Percentiles rank a stretch among this genome's conserved stretches.
Conservation (phyloP, 2,113 vertebrate species). For the Perognathus longimembris region DNA sequence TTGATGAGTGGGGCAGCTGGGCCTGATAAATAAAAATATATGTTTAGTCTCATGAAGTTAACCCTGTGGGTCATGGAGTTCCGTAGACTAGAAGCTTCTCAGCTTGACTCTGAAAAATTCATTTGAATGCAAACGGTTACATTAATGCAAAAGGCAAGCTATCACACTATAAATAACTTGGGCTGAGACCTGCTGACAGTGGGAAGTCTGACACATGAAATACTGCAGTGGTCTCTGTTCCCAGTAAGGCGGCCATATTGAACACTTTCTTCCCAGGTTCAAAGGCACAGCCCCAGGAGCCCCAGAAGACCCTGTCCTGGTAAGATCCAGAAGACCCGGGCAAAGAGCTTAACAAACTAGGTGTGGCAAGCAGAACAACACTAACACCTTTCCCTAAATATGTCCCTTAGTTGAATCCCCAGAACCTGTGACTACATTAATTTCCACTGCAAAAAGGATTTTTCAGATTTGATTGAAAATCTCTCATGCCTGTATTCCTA, state of each 20-base stretch:
- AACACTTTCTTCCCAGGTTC: not conserved
- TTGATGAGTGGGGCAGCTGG: not conserved
- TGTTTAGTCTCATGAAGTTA: not conserved
- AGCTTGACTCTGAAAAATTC: not conserved
- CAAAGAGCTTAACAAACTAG: not conserved
- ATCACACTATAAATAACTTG: conserved; percentile 52
- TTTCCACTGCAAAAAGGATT: not conserved
- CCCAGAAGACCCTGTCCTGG: not conserved
- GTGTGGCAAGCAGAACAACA: too few species aligned
- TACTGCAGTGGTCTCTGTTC: not conserved
- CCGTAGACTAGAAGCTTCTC: not conserved
- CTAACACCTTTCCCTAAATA: not conserved
- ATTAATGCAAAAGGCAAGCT: conserved; percentile 46
- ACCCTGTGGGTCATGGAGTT: not conserved
- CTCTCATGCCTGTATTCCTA: too few species aligned
- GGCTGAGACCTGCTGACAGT: conserved; percentile 29
- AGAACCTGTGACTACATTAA: not conserved
- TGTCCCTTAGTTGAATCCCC: too few species aligned
- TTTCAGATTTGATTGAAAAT: not conserved
- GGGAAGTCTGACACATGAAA: conserved; percentile 22
- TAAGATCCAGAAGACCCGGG: not conserved
- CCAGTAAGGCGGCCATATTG: not conserved
- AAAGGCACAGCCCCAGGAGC: not conserved
- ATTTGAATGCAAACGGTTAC: not conserved
- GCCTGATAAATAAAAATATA: not conserved